These are phyloP conservation scores for Cantharis flavilabris DNA, from an alignment of 2,888 invertebrate species.

Conservation along the genomic window DNA sequence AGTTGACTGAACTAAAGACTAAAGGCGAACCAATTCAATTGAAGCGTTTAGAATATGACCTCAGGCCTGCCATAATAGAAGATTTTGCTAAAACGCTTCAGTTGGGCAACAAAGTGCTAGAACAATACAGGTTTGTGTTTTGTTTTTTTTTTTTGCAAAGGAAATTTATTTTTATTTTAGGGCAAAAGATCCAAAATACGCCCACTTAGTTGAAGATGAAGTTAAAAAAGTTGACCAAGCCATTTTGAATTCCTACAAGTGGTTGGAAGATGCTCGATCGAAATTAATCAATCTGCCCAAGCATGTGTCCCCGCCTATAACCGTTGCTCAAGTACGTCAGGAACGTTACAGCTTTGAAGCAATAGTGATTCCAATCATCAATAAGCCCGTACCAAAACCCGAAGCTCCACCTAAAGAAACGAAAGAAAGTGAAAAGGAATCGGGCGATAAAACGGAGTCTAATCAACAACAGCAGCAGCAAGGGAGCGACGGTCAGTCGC, in stretches of 20 bases:
- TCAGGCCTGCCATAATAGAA: conserved; percentile 79
- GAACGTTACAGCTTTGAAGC: conserved; percentile 73
- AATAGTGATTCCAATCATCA: conserved; percentile 75
- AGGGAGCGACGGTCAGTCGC: conserved; percentile 30
- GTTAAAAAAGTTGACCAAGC: conserved; percentile 75
- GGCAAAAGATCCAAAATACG: conserved; percentile 72
- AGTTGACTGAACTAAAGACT: conserved; percentile 66
- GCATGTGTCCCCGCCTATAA: conserved; percentile 76
- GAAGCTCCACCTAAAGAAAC: conserved; percentile 63
- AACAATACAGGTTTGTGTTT: conserved; percentile 65
- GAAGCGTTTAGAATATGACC: conserved; percentile 79
- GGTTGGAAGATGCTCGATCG: conserved; percentile 80
- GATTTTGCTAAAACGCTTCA: conserved; percentile 79
- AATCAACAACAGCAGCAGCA: conserved; percentile 29
- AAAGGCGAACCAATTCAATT: conserved; percentile 90
- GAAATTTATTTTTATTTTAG: conserved; percentile 45
- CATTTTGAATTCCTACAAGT: conserved; percentile 73
- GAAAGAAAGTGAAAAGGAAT: conserved; percentile 40
- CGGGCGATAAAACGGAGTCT: neutral
- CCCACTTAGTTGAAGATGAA: conserved; percentile 82
- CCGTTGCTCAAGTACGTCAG: conserved; percentile 77
- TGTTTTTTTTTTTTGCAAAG: neutral
- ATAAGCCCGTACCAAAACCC: conserved; percentile 88
- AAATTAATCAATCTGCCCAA: conserved; percentile 68
- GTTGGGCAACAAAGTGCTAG: conserved; percentile 63